Base-by-base conservation (phyloP, 2,113 vertebrate genomes). In the Syngnathus floridae region DNA sequence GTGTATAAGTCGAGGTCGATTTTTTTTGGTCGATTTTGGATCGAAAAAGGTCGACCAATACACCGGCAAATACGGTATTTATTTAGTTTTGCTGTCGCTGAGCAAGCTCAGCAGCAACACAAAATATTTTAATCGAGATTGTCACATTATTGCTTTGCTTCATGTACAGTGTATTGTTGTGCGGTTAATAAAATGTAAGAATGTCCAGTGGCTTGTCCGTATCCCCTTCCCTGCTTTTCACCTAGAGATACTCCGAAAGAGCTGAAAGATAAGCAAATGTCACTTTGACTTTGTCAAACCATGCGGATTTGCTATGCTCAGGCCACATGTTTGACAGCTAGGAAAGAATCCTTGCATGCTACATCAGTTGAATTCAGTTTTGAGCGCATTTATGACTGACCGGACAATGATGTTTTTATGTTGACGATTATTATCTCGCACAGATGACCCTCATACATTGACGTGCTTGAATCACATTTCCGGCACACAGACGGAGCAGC, bases 271-370 rank as follows among this genome's bases (percentile, higher is more conserved):
- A 11, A 21, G 52, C 17, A 19, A 16, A 64, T 38, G 72, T 73
- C 70, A 60, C 45, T 56, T 72, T 45, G 0, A 41, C 35, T 75
- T 21, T 40, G 55, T 72, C 9, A 73, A 59, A 37, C 2, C 36
- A 11, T 37, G 38, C 61, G 1, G 2, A 3, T 37, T n/a, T 58
- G 0, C 22, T n/a, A 22, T 8, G 51, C 63, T 67, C 35, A 21
- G 31, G 48, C 48, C 11, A 14, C 5, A 65, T 51, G 66, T 0
- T 64, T 43, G 43, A 63, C 57, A 5, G 2, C 31, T 1, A 62
- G 21, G 5, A 62, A 69, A 43, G 66, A 68, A 26, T 35, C 59
- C 9, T 61, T 74, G 64, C 38, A 21, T 67, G 31, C 60, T 1
- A 7, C 31, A 37, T 54, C 19, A 8, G 48, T 40, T 54, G 65